A percentile compares a stretch with the other conserved stretches of the same genome.
phyloP scores from a whole-genome alignment of 2,888 invertebrate genomes.

The Ophion slaviceki region DNA sequence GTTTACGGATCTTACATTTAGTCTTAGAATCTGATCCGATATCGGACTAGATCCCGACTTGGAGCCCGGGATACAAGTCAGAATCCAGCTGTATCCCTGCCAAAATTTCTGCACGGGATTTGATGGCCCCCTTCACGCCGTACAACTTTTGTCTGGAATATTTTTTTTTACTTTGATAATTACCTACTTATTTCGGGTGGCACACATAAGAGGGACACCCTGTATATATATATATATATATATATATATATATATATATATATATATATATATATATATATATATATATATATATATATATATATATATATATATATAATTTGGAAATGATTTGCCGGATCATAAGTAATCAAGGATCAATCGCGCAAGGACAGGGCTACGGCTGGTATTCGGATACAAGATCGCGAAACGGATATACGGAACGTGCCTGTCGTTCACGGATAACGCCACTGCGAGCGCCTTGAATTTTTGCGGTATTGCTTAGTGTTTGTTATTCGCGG shows the following conservation, averaged over 20 bases:
- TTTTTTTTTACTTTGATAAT: too few species aligned
- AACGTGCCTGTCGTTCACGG: conserved; percentile 11
- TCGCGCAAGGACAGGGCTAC: conserved; percentile 38
- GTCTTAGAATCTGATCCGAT: too few species aligned
- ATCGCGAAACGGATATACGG: conserved; percentile 12
- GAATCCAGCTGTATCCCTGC: too few species aligned
- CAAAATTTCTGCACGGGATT: too few species aligned
- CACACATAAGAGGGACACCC: too few species aligned
- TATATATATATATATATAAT: background rate
- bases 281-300: background rate
- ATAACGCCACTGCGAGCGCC: background rate
- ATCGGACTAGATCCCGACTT: too few species aligned
- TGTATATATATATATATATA: background rate
- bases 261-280: background rate
- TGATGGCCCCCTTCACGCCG: too few species aligned
- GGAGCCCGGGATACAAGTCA: too few species aligned
- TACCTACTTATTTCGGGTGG: too few species aligned
- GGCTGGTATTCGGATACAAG: background rate
- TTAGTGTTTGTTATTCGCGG: conserved; percentile 6
- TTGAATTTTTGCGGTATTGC: conserved; percentile 16
- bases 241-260: background rate
- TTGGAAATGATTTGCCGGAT: conserved; percentile 27
- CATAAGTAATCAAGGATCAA: conserved; percentile 42
- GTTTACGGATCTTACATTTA: too few species aligned
- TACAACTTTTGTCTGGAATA: too few species aligned